Evolutionary conservation across 2,888 invertebrate genomes (phyloP).

Genomic region (Alloscopus bannaensis): DNA sequence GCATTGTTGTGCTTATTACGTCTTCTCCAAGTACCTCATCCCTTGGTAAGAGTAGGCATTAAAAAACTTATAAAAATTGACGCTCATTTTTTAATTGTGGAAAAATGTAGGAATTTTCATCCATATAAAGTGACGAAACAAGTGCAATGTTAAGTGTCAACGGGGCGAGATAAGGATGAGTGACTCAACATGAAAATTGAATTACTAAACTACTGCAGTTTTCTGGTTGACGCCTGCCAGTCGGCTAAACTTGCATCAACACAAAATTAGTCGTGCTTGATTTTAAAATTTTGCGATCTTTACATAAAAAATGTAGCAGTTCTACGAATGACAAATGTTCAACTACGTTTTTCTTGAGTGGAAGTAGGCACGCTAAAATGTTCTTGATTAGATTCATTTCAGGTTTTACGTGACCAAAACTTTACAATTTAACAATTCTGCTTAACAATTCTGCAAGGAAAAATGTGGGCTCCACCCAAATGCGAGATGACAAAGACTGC

Average conservation of each 20-base stretch:
- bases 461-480: slow-evolving; percentile 17
- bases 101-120: neutral
- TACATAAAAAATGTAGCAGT: neutral
- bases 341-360: neutral
- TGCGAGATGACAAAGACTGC: neutral
- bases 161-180: neutral
- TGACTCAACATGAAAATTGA: slow-evolving; percentile 18
- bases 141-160: slow-evolving; percentile 14
- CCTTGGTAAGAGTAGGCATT: neutral
- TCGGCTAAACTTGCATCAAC: too few species aligned
- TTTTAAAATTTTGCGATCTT: neutral
- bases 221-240: too few species aligned
- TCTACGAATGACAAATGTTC: neutral
- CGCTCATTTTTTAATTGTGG: neutral
- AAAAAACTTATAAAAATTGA: neutral
- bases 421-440: neutral
- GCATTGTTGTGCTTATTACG: neutral
- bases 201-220: neutral
- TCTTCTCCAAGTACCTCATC: neutral
- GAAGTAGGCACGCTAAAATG: neutral
- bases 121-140: slow-evolving; percentile 13
- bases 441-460: neutral
- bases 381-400: neutral
- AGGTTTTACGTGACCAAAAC: too few species aligned
- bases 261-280: too few species aligned